phyloP scores from a whole-genome alignment of 2,797 vertebrate species.

The Chlorospingus flavigularis region DNA sequence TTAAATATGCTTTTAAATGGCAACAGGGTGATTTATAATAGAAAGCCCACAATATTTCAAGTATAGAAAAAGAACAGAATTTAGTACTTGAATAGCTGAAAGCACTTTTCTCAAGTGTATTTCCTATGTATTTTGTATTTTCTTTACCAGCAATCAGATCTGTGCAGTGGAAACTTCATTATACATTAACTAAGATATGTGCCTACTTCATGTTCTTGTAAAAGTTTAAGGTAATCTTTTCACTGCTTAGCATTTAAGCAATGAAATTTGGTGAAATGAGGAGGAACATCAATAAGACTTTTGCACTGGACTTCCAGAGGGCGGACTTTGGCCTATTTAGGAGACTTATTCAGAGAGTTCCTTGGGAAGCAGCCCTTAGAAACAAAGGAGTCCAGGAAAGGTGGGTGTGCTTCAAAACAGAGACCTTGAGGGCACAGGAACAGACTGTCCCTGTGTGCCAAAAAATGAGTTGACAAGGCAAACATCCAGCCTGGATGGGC shows the following conservation, averaged over 20 bases:
- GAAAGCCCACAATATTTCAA: not conserved
- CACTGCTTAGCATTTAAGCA: not conserved
- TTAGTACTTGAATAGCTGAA: not conserved
- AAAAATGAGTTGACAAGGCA: not conserved
- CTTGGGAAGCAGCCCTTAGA: not conserved
- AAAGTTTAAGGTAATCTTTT: not conserved
- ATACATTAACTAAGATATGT: not conserved
- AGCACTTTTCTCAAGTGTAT: not conserved
- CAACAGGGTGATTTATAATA: not conserved
- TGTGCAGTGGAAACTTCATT: not conserved
- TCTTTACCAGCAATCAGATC: not conserved
- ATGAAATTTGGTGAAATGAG: not conserved
- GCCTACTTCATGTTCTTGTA: not conserved
- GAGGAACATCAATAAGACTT: not conserved
- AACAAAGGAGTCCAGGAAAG: not conserved
- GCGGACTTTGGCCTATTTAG: not conserved
- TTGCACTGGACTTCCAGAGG: not conserved
- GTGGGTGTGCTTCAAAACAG: not conserved
- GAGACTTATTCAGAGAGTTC: not conserved
- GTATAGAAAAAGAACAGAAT: not conserved
- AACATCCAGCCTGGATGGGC: not conserved
- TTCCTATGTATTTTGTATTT: constrained; percentile 2
- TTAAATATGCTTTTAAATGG: not conserved
- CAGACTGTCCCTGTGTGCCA: not conserved
- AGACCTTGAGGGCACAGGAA: not conserved